These are phyloP conservation scores for Syngnathus floridae DNA, from an alignment of 2,113 vertebrate genomes.

Conservation along the genomic window DNA sequence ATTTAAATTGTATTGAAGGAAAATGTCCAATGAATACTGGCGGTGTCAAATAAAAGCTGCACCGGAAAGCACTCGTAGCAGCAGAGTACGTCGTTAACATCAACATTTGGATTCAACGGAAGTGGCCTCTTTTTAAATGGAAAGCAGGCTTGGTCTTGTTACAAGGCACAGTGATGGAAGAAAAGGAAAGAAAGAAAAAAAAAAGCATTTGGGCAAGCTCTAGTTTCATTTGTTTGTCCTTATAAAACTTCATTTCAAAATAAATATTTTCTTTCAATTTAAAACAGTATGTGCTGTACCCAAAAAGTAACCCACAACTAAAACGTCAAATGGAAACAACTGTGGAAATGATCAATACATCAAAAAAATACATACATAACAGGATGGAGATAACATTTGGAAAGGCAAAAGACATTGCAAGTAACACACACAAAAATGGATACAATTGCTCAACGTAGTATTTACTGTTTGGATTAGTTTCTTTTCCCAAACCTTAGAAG, in stretches of 20 bases:
- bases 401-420: conserved; percentile 49
- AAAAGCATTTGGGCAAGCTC: conserved; percentile 16
- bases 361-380: conserved; percentile 18
- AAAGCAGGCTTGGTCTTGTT: conserved; percentile 17
- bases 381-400: conserved; percentile 61
- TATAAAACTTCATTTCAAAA: conserved; percentile 72
- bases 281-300: conserved; percentile 58
- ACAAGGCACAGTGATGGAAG: conserved; percentile 40
- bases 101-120: neutral
- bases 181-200: neutral
- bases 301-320: conserved; percentile 52
- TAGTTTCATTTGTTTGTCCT: conserved; percentile 38
- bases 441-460: conserved; percentile 52
- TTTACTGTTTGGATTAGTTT: conserved; percentile 32
- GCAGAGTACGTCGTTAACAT: neutral
- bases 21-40: conserved; percentile 7
- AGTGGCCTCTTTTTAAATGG: conserved; percentile 7
- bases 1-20: conserved; percentile 2
- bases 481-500: conserved; percentile 36
- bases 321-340: conserved; percentile 39
- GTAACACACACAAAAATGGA: conserved; percentile 61
- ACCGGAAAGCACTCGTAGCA: conserved; percentile 7
- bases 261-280: conserved; percentile 72
- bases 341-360: conserved; percentile 51
- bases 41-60: conserved; percentile 10